Evolutionary conservation across 92 coral and sea anemone species (phyloP).

Genomic region (Scolanthus callimorphus): DNA sequence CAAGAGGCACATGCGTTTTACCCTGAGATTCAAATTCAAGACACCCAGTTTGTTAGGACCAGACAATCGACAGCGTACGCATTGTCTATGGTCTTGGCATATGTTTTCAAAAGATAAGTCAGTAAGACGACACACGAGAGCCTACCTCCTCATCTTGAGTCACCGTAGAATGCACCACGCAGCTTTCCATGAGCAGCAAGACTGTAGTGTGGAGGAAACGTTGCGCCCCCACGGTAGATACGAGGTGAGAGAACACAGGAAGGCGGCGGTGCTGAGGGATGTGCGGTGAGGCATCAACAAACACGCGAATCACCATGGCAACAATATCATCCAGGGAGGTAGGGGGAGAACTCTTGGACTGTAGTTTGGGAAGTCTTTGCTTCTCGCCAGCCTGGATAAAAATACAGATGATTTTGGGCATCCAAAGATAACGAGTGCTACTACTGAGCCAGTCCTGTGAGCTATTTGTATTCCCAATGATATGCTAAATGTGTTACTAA

Average conservation of each 20-base stretch:
- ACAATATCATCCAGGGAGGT: slow-evolving; percentile 62
- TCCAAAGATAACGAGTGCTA: too few species aligned
- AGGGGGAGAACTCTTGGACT: slow-evolving; percentile 37
- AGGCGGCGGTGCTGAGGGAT: slow-evolving; percentile 94
- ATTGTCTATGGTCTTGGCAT: too few species aligned
- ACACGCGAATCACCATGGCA: slow-evolving; percentile 88
- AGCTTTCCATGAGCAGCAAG: slow-evolving; percentile 70
- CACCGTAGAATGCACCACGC: slow-evolving; percentile 22
- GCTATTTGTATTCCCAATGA: too few species aligned
- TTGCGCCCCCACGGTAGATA: slow-evolving; percentile 75
- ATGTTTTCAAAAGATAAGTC: too few species aligned
- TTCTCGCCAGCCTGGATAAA: slow-evolving; percentile 78
- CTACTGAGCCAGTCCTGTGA: too few species aligned
- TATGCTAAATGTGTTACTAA: too few species aligned
- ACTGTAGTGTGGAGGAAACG: slow-evolving; percentile 74
- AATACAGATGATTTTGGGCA: too few species aligned
- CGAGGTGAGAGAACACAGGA: slow-evolving; percentile 80
- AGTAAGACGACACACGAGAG: too few species aligned
- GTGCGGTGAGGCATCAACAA: slow-evolving; percentile 99
- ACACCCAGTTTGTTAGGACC: too few species aligned
- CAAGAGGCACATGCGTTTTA: slow-evolving; percentile 50
- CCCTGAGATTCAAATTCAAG: slow-evolving; percentile 26
- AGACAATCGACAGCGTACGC: too few species aligned
- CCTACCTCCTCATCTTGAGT: slow-evolving; percentile 37
- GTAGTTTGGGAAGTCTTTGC: slow-evolving; percentile 56